Evolutionary conservation across 2,113 vertebrate species (phyloP).

Genomic region (Alectura lathami): DNA sequence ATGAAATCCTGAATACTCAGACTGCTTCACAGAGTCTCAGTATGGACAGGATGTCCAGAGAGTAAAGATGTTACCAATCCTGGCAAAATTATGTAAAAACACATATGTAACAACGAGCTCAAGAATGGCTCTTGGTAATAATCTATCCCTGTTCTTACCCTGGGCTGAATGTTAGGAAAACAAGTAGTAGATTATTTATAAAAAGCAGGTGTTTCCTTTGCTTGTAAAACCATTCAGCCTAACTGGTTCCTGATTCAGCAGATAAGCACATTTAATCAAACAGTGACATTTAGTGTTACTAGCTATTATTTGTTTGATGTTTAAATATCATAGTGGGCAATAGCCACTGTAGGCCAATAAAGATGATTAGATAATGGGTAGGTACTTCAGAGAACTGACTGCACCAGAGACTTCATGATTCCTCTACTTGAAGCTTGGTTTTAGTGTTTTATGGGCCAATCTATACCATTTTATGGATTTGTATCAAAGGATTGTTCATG

Average conservation of each 20-base stretch:
- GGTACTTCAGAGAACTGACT: constrained; percentile 59
- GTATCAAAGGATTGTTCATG: constrained; percentile 1
- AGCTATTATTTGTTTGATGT: constrained; percentile 78
- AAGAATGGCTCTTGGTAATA: constrained; percentile 4
- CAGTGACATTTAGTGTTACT: constrained; percentile 69
- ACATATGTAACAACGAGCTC: constrained; percentile 1
- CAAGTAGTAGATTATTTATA: constrained; percentile 67
- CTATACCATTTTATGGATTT: not conserved
- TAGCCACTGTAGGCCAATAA: constrained; percentile 71
- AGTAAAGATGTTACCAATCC: not conserved
- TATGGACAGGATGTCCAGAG: not conserved
- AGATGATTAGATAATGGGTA: constrained; percentile 65
- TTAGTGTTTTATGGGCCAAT: constrained; percentile 29
- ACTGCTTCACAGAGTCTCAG: not conserved
- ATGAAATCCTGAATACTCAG: not conserved
- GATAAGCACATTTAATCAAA: constrained; percentile 74
- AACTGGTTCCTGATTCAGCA: constrained; percentile 75
- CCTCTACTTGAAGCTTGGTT: not conserved
- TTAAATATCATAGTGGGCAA: constrained; percentile 72
- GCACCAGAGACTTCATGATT: not conserved
- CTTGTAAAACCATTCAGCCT: constrained; percentile 74
- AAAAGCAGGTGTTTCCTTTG: constrained; percentile 79
- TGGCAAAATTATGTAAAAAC: not conserved
- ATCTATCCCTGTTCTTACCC: constrained; percentile 4
- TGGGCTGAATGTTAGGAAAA: constrained; percentile 55